Conservation (phyloP, 2,888 invertebrate genomes). For the Conchocele bisecta region DNA sequence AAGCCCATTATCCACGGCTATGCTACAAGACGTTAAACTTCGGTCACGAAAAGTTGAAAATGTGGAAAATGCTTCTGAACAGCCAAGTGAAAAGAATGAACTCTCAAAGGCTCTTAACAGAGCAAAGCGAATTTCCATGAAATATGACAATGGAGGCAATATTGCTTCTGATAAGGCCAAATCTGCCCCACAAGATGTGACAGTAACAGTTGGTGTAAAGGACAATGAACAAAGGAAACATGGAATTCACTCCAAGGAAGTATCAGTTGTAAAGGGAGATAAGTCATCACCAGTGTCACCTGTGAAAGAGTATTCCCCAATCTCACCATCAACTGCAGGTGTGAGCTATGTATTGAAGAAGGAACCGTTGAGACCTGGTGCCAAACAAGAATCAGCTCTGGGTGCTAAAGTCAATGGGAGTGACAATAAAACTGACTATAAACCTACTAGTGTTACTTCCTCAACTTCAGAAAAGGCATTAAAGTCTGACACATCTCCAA, state of each 20-base stretch:
- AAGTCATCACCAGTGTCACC: background rate
- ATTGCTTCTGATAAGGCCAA: constrained; percentile 17
- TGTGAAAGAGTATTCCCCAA: constrained; percentile 11
- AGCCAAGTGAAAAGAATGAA: constrained; percentile 43
- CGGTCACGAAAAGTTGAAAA: constrained; percentile 47
- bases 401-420: background rate
- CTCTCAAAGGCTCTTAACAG: constrained; percentile 62
- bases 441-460: background rate
- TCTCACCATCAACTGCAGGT: constrained; percentile 15
- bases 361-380: constrained; percentile 58
- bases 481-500: constrained; percentile 2
- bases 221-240: constrained; percentile 12
- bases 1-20: constrained; percentile 52
- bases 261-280: constrained; percentile 6
- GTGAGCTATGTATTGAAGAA: constrained; percentile 63
- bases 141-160: constrained; percentile 53
- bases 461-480: background rate
- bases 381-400: background rate
- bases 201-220: background rate
- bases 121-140: constrained; percentile 59
- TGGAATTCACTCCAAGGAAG: constrained; percentile 11
- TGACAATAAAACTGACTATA: background rate
- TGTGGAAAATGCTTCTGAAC: constrained; percentile 27
- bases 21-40: constrained; percentile 54
- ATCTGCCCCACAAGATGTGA: background rate